Evolutionary conservation across 2,888 invertebrate genomes (phyloP).

Genomic region (Pollenia angustigena): DNA sequence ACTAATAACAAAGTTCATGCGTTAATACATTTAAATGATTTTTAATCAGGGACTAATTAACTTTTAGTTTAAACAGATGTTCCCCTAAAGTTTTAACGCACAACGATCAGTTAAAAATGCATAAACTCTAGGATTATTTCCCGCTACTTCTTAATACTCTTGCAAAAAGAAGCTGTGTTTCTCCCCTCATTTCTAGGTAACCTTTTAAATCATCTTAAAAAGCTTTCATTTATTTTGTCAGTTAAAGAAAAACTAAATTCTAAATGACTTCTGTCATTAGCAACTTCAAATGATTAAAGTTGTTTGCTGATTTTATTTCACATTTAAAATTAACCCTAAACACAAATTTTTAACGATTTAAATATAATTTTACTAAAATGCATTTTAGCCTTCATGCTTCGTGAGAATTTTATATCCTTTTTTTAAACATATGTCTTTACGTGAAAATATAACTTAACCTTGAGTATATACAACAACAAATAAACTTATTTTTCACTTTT

Average conservation of each 20-base stretch:
- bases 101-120: too few relatives aligned
- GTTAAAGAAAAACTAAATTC: not conserved
- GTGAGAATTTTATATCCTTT: conserved; percentile 61
- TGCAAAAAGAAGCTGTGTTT: too few relatives aligned
- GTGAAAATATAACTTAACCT: conserved; percentile 44
- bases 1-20: too few relatives aligned
- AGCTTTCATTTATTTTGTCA: not conserved
- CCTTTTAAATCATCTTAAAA: not conserved
- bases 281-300: conserved; percentile 23
- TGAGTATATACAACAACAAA: conserved; percentile 21
- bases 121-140: too few relatives aligned
- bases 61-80: too few relatives aligned
- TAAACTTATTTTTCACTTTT: conserved; percentile 4
- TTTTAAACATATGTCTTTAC: not conserved
- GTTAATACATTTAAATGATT: too few relatives aligned
- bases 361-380: conserved; percentile 7
- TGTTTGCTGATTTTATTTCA: not conserved
- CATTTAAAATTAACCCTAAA: conserved; percentile 27
- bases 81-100: too few relatives aligned
- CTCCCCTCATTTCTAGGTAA: too few relatives aligned
- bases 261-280: conserved; percentile 30
- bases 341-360: not conserved
- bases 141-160: too few relatives aligned
- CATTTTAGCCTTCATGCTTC: conserved; percentile 23
- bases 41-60: too few relatives aligned